A percentile compares a stretch with the other conserved stretches of the same genome.
phyloP scores from a whole-genome alignment of 2,797 vertebrate species.

The Ctenopoma kingsleyae region DNA sequence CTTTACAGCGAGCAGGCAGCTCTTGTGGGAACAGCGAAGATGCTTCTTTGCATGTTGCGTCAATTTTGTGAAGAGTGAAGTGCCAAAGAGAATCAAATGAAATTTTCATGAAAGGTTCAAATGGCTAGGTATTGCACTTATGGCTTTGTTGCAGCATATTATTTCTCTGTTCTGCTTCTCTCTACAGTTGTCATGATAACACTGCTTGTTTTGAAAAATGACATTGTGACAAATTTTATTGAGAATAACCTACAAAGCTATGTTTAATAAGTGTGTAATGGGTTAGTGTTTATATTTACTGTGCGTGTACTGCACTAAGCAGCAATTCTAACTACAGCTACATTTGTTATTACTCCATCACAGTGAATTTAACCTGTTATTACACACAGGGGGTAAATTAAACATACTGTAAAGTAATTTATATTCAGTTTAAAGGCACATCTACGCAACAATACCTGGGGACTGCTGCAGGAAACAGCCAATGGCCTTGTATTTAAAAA shows the following conservation, averaged over 20 bases:
- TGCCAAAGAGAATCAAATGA: conserved; percentile 9
- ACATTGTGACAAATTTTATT: neutral
- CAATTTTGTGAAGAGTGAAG: conserved; percentile 9
- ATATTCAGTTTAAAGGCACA: neutral
- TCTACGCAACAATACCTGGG: neutral
- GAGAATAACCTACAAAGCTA: neutral
- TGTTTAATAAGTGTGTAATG: neutral
- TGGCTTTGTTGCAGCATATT: neutral
- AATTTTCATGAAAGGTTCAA: conserved; percentile 10
- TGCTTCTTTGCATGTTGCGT: conserved; percentile 16
- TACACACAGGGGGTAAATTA: neutral
- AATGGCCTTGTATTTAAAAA: neutral
- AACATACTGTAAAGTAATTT: too few relatives aligned
- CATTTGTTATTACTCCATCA: neutral
- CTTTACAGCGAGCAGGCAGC: conserved; percentile 18
- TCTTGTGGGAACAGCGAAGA: neutral
- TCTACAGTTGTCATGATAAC: neutral
- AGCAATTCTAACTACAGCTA: neutral
- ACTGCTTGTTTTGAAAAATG: neutral
- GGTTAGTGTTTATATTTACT: neutral
- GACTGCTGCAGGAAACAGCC: neutral
- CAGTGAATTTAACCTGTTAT: neutral
- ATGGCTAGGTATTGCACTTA: conserved; percentile 9
- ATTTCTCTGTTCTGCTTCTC: neutral
- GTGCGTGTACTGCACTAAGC: neutral